Percentiles rank a stretch among this genome's conserved stretches.
These are phyloP conservation scores for Apantesis nais DNA, from an alignment of 2,888 invertebrate species.

Conservation along the genomic window DNA sequence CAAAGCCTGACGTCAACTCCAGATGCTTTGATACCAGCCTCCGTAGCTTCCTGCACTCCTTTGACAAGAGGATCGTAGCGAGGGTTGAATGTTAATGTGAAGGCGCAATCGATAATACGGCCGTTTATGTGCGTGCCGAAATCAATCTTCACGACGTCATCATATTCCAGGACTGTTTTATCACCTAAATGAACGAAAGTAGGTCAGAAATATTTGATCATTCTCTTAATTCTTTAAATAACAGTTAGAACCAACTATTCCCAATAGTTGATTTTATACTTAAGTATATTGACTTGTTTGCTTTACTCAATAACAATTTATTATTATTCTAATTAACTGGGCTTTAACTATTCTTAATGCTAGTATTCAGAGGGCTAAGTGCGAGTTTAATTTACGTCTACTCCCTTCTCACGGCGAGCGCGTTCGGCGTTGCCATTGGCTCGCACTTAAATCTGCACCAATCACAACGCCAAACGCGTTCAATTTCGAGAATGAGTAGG, in stretches of 20 bases:
- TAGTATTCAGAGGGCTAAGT: too few relatives aligned
- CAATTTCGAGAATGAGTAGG: too few relatives aligned
- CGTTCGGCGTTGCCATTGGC: too few relatives aligned
- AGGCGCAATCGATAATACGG: conserved; percentile 99
- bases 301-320: too few relatives aligned
- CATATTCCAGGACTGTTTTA: conserved; percentile 95
- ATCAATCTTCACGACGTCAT: conserved; percentile 99
- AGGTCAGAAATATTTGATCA: not conserved
- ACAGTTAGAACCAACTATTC: not conserved
- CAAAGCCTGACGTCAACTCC: conserved; percentile 99
- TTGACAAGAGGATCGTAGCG: conserved; percentile 97
- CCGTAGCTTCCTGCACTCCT: conserved; percentile 99
- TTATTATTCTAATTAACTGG: not conserved
- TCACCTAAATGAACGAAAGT: conserved; percentile 86
- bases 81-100: conserved; percentile 98
- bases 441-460: too few relatives aligned
- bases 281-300: too few relatives aligned
- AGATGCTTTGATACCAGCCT: conserved; percentile 97
- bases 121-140: conserved; percentile 99
- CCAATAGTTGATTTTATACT: too few relatives aligned
- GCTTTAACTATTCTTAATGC: not conserved
- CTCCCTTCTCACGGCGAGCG: too few relatives aligned
- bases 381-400: too few relatives aligned
- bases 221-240: not conserved
- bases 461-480: too few relatives aligned